Base-by-base conservation (phyloP, 1,140 invertebrate genomes). In the Drosophila repletoides region DNA sequence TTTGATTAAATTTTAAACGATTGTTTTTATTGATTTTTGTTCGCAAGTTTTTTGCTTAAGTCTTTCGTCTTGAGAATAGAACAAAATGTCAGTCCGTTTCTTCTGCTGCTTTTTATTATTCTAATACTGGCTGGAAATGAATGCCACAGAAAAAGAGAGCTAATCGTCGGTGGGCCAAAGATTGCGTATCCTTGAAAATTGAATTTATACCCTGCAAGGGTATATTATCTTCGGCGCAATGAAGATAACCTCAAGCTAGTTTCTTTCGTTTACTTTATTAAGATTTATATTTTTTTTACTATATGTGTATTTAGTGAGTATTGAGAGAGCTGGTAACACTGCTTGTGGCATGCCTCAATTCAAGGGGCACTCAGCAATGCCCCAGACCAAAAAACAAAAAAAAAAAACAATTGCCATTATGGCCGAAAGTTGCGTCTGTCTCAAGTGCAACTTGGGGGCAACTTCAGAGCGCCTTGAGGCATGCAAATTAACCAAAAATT, bases 1-100 rank as follows among this genome's bases (percentile, higher is more conserved):
- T 74, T 67, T 53, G 36, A 74, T 70, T 67, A 60, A 64, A 53
- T 74, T 55, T 60, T 52, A 45, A 74, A 46, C 19, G 66, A 10
- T 17, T 28, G 12, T 28, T 3, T 26, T 45, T 45, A 15, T 43
- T 3, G 1, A 14, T 45, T 45, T 10, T 36, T 2, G 3, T 36
- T 36, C 1, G 5, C 28, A 53, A 48, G 76, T 64, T 80, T 56
- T 67, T 56, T 19, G 41, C 53, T 64, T 66, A 56, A 74, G 66
- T 77, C 71, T 71, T 73, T 77, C 19, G 72, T 60, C n/a, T n/a
- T n/a, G n/a, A n/a, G n/a, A n/a, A n/a, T n/a, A n/a, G n/a, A n/a
- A n/a, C n/a, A n/a, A n/a, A n/a, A n/a, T n/a, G n/a, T n/a, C n/a
- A n/a, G n/a, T n/a, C n/a, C n/a, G n/a, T n/a, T n/a, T n/a, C n/a